Evolutionary conservation across 2,113 vertebrate species (phyloP), one percentile per base, ranked within the genome.

Genomic region (Pyrgilauda ruficollis): DNA sequence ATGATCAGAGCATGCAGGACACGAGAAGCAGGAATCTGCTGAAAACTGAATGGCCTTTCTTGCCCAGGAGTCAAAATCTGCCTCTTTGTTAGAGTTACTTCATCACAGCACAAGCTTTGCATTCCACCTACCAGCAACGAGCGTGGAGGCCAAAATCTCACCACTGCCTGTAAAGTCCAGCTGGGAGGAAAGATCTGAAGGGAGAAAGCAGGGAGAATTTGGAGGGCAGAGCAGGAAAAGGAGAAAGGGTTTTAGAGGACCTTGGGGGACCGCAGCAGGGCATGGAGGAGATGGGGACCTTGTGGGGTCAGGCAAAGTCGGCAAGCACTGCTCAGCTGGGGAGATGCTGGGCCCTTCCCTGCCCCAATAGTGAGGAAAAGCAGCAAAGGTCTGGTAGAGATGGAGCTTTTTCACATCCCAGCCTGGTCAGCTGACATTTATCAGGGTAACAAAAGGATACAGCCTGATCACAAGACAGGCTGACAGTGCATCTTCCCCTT

Each of bases 361-460:
- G 86, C 75, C 81, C 27, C 0, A 93, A n/a, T 1, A 19, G 63
- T 39, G 5, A 89, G 62, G 44, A 85, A 58, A 14, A 13, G 20
- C 80, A 44, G 77, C 93, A 91, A 58, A 23, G 17, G 37, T 90
- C 75, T 66, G 86, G 22, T 79, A 56, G 84, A 91, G 91, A 95
- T 76, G 81, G 72, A 94, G 90, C n/a, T 86, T 69, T 93, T 85
- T 43, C 11, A 88, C 62, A 90, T 86, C 85, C 94, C 89, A 80
- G 90, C 43, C 74, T 10, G 37, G 73, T 96, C 94, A 94, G 90
- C 88, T 93, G 93, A 94, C 87, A 0, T 81, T 70, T 79, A 52
- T 56, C 87, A 77, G 89, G 89, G 94, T 89, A 94, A 95, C 89
- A 78, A 95, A 94, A 96, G 79, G 92, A 86, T 93, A 88, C 66